phyloP scores from a whole-genome alignment of 1,140 invertebrate species.

The Bombus soroeensis region DNA sequence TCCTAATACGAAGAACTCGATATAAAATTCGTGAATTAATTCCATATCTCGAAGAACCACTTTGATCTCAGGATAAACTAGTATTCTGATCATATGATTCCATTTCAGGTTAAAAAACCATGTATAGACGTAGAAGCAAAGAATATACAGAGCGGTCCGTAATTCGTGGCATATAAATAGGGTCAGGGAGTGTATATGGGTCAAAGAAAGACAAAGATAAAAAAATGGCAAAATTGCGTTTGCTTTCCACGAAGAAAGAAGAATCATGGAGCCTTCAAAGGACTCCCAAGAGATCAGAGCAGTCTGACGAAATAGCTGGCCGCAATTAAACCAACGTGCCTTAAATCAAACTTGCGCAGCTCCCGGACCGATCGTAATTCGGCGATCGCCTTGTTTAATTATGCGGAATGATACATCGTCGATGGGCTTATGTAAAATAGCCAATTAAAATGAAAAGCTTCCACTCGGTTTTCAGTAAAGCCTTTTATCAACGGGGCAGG shows the following conservation, averaged over 20 bases:
- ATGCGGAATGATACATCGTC: conserved; percentile 39
- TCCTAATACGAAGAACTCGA: neutral
- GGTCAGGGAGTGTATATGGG: no score
- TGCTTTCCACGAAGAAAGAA: neutral
- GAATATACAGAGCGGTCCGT: no score
- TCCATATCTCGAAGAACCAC: neutral
- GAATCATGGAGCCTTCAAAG: neutral
- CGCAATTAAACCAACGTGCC: conserved; percentile 24
- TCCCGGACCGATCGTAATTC: conserved; percentile 31
- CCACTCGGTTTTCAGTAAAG: conserved; percentile 39
- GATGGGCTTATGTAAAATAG: conserved; percentile 49
- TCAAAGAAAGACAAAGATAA: no score
- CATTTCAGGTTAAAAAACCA: no score
- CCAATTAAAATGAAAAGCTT: conserved; percentile 60
- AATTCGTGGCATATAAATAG: no score
- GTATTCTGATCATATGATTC: neutral
- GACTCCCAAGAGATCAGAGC: neutral
- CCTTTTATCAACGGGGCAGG: conserved; percentile 14
- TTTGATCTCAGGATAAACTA: neutral
- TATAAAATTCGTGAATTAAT: neutral
- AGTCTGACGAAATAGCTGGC: neutral
- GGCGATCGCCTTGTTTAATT: conserved; percentile 59
- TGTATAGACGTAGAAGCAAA: no score
- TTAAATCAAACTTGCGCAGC: conserved; percentile 23
- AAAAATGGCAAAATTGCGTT: no score